A percentile compares a stretch with the other conserved stretches of the same genome.
Conservation (phyloP, 2,797 vertebrate species). For the Corythornis leucogaster region DNA sequence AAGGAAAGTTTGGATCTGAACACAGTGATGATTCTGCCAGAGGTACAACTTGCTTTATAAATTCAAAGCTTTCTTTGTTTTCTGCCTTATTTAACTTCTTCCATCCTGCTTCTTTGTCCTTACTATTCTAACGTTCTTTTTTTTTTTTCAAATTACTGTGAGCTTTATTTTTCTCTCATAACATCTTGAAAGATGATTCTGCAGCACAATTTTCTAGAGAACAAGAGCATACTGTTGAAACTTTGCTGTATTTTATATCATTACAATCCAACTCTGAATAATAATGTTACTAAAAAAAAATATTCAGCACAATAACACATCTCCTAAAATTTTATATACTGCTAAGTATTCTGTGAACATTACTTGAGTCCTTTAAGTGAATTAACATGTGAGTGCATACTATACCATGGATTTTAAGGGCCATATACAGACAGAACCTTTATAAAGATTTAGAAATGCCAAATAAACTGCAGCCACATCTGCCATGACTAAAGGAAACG, state of each 20-base stretch:
- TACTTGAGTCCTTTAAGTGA: neutral
- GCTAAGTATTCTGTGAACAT: neutral
- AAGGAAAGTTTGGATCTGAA: neutral
- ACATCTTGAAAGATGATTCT: conserved; percentile 40
- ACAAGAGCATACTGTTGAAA: conserved; percentile 30
- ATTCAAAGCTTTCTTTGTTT: conserved; percentile 46
- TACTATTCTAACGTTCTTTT: neutral
- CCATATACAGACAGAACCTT: neutral
- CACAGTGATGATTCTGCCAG: neutral
- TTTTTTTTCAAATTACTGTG: conserved; percentile 21
- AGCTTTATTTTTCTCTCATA: conserved; percentile 23
- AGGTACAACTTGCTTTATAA: neutral
- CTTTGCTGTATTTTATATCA: neutral
- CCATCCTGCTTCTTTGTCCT: neutral
- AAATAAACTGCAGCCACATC: neutral
- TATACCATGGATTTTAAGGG: neutral
- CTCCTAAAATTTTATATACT: neutral
- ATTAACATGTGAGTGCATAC: neutral
- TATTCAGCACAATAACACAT: neutral
- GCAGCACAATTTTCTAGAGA: conserved; percentile 5
- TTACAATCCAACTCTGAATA: neutral
- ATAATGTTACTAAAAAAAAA: conserved; percentile 8
- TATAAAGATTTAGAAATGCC: neutral
- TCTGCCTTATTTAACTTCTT: neutral
- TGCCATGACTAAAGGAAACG: neutral